Evolutionary conservation across 2,888 invertebrate species (phyloP).

Genomic region (Polylopha cassiicola): DNA sequence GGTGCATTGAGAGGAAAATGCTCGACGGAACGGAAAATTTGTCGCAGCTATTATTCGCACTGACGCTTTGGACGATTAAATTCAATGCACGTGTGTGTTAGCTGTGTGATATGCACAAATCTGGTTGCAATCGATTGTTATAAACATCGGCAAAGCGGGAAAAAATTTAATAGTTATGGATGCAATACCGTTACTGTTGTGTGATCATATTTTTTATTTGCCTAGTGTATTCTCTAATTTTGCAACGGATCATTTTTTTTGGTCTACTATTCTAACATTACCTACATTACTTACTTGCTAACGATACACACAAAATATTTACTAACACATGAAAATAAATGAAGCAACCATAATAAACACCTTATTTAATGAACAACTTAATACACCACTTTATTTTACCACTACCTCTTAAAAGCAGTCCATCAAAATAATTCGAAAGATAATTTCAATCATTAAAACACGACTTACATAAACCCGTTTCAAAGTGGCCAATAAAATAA

Average conservation of each 20-base stretch:
- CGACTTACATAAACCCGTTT: conserved; percentile 9
- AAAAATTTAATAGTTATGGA: too few relatives aligned
- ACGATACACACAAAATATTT: not conserved
- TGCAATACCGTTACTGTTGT: too few relatives aligned
- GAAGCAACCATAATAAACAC: too few relatives aligned
- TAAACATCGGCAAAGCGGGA: conserved; percentile 12
- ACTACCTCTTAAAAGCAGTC: too few relatives aligned
- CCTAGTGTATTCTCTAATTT: too few relatives aligned
- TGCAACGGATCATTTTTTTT: too few relatives aligned
- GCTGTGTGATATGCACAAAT: conserved; percentile 35
- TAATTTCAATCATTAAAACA: conserved; percentile 22
- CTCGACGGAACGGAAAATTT: conserved; percentile 72
- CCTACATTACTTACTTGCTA: too few relatives aligned
- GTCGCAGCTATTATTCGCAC: conserved; percentile 69
- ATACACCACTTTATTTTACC: too few relatives aligned
- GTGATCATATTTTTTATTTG: too few relatives aligned
- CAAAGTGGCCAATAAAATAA: conserved; percentile 38
- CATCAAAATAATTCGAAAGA: conserved; percentile 4
- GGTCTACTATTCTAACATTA: too few relatives aligned
- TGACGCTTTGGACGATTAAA: conserved; percentile 69
- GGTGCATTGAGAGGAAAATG: conserved; percentile 74
- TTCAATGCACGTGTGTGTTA: conserved; percentile 54
- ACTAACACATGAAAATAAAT: too few relatives aligned
- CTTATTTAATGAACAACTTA: too few relatives aligned
- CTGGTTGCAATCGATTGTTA: conserved; percentile 31